Conservation (phyloP, 30 jellyfish, hydroid and myxozoan species). For the Cassiopea xamachana region DNA sequence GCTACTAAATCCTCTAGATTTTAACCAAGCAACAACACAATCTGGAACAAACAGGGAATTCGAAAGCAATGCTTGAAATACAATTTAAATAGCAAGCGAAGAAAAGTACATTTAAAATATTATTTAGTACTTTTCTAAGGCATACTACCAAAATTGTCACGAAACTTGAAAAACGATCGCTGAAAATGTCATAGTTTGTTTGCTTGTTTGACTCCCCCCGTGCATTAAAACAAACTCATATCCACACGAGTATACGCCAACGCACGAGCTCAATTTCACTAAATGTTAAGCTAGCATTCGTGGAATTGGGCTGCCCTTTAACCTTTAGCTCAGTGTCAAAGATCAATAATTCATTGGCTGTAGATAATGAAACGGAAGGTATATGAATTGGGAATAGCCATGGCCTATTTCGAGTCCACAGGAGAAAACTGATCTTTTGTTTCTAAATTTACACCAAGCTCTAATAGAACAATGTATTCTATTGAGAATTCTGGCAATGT, state of each 20-base stretch:
- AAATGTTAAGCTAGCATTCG: no score
- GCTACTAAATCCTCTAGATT: no score
- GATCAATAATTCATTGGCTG: background rate
- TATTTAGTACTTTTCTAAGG: no score
- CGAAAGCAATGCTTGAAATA: no score
- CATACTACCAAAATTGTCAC: no score
- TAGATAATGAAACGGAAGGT: background rate
- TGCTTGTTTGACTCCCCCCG: background rate
- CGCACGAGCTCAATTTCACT: background rate
- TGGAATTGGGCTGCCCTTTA: background rate
- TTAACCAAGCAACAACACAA: no score
- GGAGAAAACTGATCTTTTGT: background rate
- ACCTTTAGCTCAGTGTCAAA: background rate
- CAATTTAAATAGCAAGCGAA: no score
- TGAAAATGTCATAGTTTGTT: no score
- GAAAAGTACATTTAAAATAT: no score
- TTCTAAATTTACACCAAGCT: background rate
- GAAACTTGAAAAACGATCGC: no score
- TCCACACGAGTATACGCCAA: background rate
- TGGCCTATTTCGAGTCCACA: background rate
- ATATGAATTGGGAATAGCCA: background rate
- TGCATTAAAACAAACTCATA: background rate
- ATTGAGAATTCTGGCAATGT: no score
- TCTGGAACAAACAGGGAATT: no score
- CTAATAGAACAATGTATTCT: background rate